Conservation (phyloP, 2,888 invertebrate species). For the Netelia virgata region DNA sequence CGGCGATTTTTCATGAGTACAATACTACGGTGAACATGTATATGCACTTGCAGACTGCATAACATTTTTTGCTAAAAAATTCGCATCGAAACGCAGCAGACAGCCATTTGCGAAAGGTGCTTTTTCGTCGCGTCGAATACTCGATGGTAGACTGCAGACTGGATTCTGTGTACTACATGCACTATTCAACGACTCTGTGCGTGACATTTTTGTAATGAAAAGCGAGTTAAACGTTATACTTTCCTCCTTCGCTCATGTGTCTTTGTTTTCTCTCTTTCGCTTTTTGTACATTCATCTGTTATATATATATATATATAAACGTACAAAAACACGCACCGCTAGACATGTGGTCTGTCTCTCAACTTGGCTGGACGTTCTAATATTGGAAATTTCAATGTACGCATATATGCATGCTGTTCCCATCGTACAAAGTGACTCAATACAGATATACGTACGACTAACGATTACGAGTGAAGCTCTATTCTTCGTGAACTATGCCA, state of each 20-base stretch:
- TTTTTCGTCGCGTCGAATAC: slow-evolving; percentile 61
- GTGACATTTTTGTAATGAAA: slow-evolving; percentile 85
- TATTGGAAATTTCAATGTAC: slow-evolving; percentile 83
- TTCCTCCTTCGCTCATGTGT: slow-evolving; percentile 44
- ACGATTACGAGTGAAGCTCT: slow-evolving; percentile 63
- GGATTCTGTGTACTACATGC: slow-evolving; percentile 62
- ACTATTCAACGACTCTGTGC: slow-evolving; percentile 75
- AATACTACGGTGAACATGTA: neutral
- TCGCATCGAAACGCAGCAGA: slow-evolving; percentile 18
- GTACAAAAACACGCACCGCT: slow-evolving; percentile 64
- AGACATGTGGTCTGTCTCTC: slow-evolving; percentile 83
- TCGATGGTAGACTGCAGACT: slow-evolving; percentile 33
- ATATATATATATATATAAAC: slow-evolving; percentile 41
- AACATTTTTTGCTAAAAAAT: neutral
- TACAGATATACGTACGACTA: neutral
- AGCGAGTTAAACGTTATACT: slow-evolving; percentile 79
- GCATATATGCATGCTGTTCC: slow-evolving; percentile 41
- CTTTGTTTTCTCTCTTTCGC: slow-evolving; percentile 41
- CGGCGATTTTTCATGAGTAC: neutral
- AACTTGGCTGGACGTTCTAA: slow-evolving; percentile 83
- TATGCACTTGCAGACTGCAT: slow-evolving; percentile 6
- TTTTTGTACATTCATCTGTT: slow-evolving; percentile 33
- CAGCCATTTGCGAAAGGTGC: slow-evolving; percentile 49
- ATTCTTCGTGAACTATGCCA: slow-evolving; percentile 49
- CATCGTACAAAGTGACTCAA: slow-evolving; percentile 23